These are phyloP conservation scores for Sinodicranocentrus sp. DNA, from an alignment of 2,888 invertebrate genomes.

Conservation along the genomic window DNA sequence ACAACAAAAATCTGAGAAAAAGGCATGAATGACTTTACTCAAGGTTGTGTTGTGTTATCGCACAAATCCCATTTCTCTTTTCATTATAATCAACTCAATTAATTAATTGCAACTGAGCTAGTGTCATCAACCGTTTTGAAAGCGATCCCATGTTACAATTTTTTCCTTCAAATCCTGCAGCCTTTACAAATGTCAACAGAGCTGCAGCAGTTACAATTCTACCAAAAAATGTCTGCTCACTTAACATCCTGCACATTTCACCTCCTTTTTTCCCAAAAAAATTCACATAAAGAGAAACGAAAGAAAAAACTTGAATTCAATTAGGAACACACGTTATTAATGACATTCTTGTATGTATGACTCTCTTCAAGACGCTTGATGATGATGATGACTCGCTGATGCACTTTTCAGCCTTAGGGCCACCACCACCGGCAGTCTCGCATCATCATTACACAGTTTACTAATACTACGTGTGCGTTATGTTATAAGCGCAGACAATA, in stretches of 20 bases:
- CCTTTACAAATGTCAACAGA: too few species aligned
- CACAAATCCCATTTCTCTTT: too few species aligned
- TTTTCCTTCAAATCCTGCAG: too few species aligned
- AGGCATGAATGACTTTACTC: not conserved
- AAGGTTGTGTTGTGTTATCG: not conserved
- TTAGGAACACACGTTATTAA: constrained; percentile 36
- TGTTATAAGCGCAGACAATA: not conserved
- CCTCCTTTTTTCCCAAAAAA: not conserved
- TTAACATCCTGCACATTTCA: constrained; percentile 3
- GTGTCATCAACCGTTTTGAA: too few species aligned
- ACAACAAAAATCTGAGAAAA: not conserved
- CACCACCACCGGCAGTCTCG: not conserved
- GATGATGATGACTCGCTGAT: not conserved
- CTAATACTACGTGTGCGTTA: not conserved
- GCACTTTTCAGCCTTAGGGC: too few species aligned
- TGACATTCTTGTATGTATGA: too few species aligned
- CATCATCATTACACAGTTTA: not conserved
- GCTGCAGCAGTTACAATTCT: too few species aligned
- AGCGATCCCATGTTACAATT: too few species aligned
- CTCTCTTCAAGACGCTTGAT: not conserved
- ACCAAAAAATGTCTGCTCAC: too few species aligned
- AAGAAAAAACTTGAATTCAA: constrained; percentile 57
- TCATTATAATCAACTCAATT: too few species aligned
- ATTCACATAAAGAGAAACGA: not conserved
- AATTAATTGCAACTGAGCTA: too few species aligned